Evolutionary conservation across 2,113 vertebrate genomes (phyloP).

Genomic region (Phalacrocorax aristotelis): DNA sequence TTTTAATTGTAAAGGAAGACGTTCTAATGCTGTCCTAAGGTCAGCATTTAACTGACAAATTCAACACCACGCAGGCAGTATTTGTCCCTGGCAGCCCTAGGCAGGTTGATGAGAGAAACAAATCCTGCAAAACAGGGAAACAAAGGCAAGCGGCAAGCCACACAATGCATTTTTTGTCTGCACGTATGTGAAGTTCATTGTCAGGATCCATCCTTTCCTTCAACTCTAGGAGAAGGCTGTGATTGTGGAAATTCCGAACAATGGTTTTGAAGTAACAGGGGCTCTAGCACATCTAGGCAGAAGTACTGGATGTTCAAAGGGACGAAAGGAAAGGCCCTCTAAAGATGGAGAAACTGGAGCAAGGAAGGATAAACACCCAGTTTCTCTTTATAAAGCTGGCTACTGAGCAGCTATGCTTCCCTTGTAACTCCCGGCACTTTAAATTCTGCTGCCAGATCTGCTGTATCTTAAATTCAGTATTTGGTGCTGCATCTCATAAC

Average conservation of each 20-base stretch:
- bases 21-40: neutral
- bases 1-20: constrained; percentile 9
- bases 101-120: constrained; percentile 36
- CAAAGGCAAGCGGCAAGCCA: constrained; percentile 37
- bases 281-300: neutral
- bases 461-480: neutral
- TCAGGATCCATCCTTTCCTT: constrained; percentile 28
- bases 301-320: constrained; percentile 3
- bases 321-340: neutral
- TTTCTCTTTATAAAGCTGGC: neutral
- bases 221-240: constrained; percentile 1
- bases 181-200: constrained; percentile 33
- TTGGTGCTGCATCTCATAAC: neutral
- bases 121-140: constrained; percentile 57
- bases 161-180: constrained; percentile 40
- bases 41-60: neutral
- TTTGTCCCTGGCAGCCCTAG: constrained; percentile 16
- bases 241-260: constrained; percentile 23
- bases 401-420: neutral
- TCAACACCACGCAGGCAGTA: neutral
- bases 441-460: neutral
- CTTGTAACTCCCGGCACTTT: neutral
- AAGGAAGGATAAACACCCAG: neutral
- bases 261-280: neutral
- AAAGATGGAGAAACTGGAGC: neutral